Conservation (phyloP, 2,113 vertebrate genomes). For the Poecile atricapillus region DNA sequence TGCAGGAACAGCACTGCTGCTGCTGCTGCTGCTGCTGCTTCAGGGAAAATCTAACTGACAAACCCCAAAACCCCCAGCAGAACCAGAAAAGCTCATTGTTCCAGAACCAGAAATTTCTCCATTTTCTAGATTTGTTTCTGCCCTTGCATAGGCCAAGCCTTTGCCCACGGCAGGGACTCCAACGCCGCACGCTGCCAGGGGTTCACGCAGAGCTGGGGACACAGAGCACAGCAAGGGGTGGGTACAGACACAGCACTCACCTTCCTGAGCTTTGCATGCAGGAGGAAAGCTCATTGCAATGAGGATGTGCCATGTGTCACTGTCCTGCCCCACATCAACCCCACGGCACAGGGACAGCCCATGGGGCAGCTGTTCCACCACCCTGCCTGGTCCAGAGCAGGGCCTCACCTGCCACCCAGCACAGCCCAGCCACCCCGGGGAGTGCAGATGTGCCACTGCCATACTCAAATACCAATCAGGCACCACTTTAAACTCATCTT, state of each 20-base stretch:
- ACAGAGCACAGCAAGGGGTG: neutral
- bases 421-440: neutral
- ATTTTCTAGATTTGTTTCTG: neutral
- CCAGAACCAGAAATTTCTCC: neutral
- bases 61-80: accelerated
- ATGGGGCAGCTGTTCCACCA: accelerated
- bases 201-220: neutral
- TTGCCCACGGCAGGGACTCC: accelerated
- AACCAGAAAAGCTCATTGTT: neutral
- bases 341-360: neutral
- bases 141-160: neutral
- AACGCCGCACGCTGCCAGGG: accelerated
- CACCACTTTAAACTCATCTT: accelerated
- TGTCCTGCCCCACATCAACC: neutral
- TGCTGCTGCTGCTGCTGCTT: neutral
- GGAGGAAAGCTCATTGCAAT: accelerated
- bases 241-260: accelerated
- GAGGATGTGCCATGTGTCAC: accelerated
- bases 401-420: accelerated
- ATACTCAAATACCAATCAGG: accelerated
- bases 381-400: accelerated
- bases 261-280: accelerated
- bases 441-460: accelerated
- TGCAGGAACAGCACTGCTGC: neutral
- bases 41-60: neutral